Evolutionary conservation across 2,113 vertebrate species (phyloP).

Genomic region (Strix aluco): DNA sequence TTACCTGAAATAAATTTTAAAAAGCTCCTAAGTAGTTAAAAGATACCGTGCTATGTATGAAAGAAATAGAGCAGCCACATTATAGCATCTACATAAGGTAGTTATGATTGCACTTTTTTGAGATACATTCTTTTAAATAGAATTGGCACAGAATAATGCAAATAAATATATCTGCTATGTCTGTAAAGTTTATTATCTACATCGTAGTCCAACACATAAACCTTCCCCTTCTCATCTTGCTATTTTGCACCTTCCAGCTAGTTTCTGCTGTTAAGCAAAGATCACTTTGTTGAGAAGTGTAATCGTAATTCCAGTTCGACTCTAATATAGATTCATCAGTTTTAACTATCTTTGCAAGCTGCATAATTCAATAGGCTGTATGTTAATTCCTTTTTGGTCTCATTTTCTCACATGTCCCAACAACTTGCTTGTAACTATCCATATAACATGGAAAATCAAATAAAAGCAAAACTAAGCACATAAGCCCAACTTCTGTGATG

Average conservation of each 20-base stretch:
- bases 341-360: neutral
- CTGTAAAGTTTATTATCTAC: neutral
- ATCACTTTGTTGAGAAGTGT: neutral
- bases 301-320: neutral
- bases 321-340: neutral
- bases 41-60: neutral
- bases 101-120: neutral
- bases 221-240: neutral
- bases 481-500: neutral
- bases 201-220: neutral
- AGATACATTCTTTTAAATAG: neutral
- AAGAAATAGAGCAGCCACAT: neutral
- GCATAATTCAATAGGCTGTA: neutral
- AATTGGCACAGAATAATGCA: neutral
- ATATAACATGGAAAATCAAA: neutral
- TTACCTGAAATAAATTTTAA: conserved; percentile 82
- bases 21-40: neutral
- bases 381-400: neutral
- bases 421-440: neutral
- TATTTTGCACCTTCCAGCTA: neutral
- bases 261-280: neutral
- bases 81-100: neutral
- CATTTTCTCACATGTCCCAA: neutral
- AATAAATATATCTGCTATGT: neutral
- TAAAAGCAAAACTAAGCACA: neutral